Conservation (phyloP, 2,888 invertebrate species). For the Trichopoda pennipes region DNA sequence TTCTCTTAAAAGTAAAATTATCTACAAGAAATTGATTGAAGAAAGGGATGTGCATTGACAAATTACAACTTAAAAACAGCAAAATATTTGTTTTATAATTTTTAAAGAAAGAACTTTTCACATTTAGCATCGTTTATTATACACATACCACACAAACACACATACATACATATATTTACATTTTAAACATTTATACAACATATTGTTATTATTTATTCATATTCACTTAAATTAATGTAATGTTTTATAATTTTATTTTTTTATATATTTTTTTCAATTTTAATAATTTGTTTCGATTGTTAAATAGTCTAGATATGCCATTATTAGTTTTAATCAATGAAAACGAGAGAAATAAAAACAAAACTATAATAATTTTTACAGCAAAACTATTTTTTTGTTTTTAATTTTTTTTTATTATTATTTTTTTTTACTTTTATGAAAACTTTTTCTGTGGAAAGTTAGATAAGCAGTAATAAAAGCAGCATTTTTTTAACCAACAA, state of each 20-base stretch:
- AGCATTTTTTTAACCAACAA: slow-evolving; percentile 22
- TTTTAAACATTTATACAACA: neutral
- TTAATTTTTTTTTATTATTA: too few relatives aligned
- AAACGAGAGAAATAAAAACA: slow-evolving; percentile 24
- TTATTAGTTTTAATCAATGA: slow-evolving; percentile 54
- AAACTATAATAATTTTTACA: neutral
- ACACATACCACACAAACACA: slow-evolving; percentile 6
- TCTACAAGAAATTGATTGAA: too few relatives aligned
- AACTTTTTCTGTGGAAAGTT: slow-evolving; percentile 20
- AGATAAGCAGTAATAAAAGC: slow-evolving; percentile 45
- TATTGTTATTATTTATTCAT: slow-evolving; percentile 55
- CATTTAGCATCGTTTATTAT: slow-evolving; percentile 2
- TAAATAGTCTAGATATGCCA: slow-evolving; percentile 60
- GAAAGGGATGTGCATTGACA: too few relatives aligned
- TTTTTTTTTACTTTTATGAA: slow-evolving; percentile 17
- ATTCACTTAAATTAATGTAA: neutral
- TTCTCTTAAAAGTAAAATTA: too few relatives aligned
- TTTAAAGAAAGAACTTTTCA: neutral
- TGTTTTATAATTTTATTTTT: neutral
- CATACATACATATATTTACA: slow-evolving; percentile 13
- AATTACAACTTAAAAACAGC: too few relatives aligned
- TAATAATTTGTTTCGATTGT: slow-evolving; percentile 47
- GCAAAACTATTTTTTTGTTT: too few relatives aligned
- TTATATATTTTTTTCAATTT: slow-evolving; percentile 31
- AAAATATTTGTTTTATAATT: neutral